phyloP scores from a whole-genome alignment of 2,888 invertebrate species.

The Apamea crenata region DNA sequence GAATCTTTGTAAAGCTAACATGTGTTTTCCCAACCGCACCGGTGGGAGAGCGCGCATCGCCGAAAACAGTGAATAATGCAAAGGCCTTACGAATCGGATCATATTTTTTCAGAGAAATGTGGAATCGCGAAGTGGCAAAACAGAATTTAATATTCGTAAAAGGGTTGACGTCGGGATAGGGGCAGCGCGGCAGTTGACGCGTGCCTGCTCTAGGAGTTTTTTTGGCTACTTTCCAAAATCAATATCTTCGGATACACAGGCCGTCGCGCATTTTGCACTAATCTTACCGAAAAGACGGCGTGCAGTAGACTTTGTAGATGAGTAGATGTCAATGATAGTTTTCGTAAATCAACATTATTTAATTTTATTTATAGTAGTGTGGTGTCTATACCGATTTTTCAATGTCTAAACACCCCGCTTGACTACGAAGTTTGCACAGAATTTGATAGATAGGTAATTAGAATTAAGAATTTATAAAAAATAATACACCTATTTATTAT shows the following conservation, averaged over 20 bases:
- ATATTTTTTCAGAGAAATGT: slow-evolving; percentile 86
- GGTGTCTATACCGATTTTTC: background rate
- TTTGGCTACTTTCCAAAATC: slow-evolving; percentile 90
- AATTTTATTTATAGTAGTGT: background rate
- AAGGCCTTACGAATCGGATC: slow-evolving; percentile 84
- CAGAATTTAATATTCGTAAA: slow-evolving; percentile 91
- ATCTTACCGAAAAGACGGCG: slow-evolving; percentile 81
- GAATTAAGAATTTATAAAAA: background rate
- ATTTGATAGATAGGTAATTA: background rate
- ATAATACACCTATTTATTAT: background rate
- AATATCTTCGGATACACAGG: slow-evolving; percentile 88
- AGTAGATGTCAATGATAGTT: slow-evolving; percentile 36
- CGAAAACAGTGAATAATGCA: slow-evolving; percentile 85
- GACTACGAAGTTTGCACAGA: background rate
- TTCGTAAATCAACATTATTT: background rate
- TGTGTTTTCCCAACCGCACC: slow-evolving; percentile 59
- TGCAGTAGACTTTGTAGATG: slow-evolving; percentile 66
- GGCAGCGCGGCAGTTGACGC: slow-evolving; percentile 89
- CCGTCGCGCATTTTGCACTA: slow-evolving; percentile 88
- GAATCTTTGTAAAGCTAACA: slow-evolving; percentile 56
- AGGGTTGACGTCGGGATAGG: slow-evolving; percentile 89
- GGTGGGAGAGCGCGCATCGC: slow-evolving; percentile 70
- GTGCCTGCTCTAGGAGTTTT: slow-evolving; percentile 88
- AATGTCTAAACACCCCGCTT: too few relatives aligned
- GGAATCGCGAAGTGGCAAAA: slow-evolving; percentile 90